Evolutionary conservation across 2,797 vertebrate species (phyloP).

Genomic region (Rhinoraja longicauda): DNA sequence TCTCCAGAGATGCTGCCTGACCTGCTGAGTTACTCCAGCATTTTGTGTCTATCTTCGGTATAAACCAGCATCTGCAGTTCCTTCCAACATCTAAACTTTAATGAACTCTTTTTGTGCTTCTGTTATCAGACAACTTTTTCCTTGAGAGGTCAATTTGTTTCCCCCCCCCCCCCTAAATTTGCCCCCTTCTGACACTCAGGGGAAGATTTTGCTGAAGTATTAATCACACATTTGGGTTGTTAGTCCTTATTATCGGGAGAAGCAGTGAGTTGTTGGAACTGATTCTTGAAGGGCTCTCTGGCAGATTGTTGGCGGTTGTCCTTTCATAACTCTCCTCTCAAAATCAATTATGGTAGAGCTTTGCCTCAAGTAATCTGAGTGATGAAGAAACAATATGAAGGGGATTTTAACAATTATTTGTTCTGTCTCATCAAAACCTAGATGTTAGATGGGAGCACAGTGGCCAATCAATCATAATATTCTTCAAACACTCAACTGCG

Average conservation of each 20-base stretch:
- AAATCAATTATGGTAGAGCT: background rate
- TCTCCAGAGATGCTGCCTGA: no score
- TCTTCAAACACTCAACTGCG: background rate
- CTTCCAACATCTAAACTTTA: no score
- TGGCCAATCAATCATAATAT: background rate
- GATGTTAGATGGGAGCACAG: background rate
- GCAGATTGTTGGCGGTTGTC: background rate
- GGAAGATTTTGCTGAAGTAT: background rate
- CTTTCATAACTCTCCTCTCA: background rate
- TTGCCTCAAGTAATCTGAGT: background rate
- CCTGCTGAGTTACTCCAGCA: no score
- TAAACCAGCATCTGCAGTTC: no score
- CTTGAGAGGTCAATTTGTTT: background rate
- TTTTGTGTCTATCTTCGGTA: no score
- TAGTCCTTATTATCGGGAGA: background rate
- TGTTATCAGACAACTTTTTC: background rate
- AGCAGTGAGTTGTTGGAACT: background rate
- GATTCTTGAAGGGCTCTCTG: background rate
- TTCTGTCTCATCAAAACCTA: background rate
- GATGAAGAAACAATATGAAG: background rate
- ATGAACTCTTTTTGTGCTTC: background rate
- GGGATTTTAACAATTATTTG: background rate
- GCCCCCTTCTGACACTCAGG: background rate
- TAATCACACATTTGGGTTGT: background rate
- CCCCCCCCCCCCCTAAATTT: background rate